Percentiles rank a stretch among this genome's conserved stretches.
These are phyloP conservation scores for Scaptomyza polygonia DNA, from an alignment of 2,888 invertebrate genomes.

Conservation along the genomic window DNA sequence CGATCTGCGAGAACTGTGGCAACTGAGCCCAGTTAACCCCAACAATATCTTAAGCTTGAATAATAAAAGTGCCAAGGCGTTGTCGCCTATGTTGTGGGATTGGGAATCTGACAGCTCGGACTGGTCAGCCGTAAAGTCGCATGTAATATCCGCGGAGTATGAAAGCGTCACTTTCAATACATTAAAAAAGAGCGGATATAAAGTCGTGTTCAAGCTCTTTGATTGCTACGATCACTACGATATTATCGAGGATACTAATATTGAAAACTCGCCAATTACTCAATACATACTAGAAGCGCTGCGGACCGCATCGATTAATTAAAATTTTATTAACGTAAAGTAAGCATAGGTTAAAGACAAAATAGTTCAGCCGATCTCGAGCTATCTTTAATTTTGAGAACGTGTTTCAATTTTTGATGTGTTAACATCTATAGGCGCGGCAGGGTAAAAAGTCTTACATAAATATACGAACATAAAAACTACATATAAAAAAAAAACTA, in stretches of 20 bases:
- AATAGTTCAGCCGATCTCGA: too few relatives aligned
- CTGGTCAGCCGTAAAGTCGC: slow-evolving; percentile 77
- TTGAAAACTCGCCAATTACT: slow-evolving; percentile 85
- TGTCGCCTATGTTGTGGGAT: slow-evolving; percentile 86
- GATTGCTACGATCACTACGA: slow-evolving; percentile 90
- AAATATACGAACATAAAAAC: too few relatives aligned
- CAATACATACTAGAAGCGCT: slow-evolving; percentile 61
- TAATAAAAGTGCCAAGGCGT: slow-evolving; percentile 85
- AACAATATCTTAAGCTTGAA: slow-evolving; percentile 87
- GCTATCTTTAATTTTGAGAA: too few relatives aligned
- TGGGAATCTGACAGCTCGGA: slow-evolving; percentile 37
- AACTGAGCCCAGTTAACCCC: slow-evolving; percentile 88
- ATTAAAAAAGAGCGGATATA: slow-evolving; percentile 85
- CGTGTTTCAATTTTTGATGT: too few relatives aligned
- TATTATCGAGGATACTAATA: slow-evolving; percentile 89
- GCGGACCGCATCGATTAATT: neutral
- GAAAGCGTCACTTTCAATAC: slow-evolving; percentile 86
- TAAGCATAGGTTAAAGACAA: too few relatives aligned
- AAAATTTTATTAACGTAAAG: too few relatives aligned
- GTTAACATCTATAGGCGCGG: too few relatives aligned
- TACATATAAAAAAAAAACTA: too few relatives aligned
- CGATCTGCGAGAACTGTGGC: slow-evolving; percentile 87
- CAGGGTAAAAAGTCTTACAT: too few relatives aligned
- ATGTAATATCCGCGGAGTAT: slow-evolving; percentile 74
- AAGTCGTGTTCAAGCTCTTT: slow-evolving; percentile 86